These are phyloP conservation scores for Bombylius major DNA, from an alignment of 2,888 invertebrate species.

Conservation along the genomic window DNA sequence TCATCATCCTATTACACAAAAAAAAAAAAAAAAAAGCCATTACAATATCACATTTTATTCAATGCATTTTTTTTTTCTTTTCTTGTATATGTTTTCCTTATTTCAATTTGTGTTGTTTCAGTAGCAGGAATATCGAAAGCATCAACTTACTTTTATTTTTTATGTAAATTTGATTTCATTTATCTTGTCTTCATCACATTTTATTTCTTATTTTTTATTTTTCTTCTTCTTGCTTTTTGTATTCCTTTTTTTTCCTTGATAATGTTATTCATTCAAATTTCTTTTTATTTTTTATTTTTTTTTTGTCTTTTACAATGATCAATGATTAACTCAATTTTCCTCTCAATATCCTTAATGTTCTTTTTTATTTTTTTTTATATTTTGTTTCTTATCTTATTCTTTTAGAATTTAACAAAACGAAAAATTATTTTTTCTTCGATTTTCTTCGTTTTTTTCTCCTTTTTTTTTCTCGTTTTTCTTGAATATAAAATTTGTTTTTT, in stretches of 20 bases:
- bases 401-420: not conserved
- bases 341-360: not conserved
- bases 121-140: too few relatives aligned
- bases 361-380: not conserved
- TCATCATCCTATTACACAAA: too few relatives aligned
- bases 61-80: too few relatives aligned
- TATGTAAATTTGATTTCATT: too few relatives aligned
- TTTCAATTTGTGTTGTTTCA: too few relatives aligned
- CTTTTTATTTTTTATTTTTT: not conserved
- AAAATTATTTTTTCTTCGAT: not conserved
- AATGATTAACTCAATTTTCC: not conserved
- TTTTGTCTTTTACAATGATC: not conserved
- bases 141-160: too few relatives aligned
- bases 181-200: too few relatives aligned
- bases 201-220: not conserved
- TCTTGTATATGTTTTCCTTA: too few relatives aligned
- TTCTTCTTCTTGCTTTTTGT: not conserved
- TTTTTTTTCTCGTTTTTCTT: not conserved
- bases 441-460: not conserved
- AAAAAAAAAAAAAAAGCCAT: too few relatives aligned
- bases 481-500: too few relatives aligned
- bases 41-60: too few relatives aligned
- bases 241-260: not conserved
- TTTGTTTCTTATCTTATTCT: not conserved
- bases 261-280: not conserved